phyloP scores from a whole-genome alignment of 2,797 vertebrate species.

The Chanos chanos region DNA sequence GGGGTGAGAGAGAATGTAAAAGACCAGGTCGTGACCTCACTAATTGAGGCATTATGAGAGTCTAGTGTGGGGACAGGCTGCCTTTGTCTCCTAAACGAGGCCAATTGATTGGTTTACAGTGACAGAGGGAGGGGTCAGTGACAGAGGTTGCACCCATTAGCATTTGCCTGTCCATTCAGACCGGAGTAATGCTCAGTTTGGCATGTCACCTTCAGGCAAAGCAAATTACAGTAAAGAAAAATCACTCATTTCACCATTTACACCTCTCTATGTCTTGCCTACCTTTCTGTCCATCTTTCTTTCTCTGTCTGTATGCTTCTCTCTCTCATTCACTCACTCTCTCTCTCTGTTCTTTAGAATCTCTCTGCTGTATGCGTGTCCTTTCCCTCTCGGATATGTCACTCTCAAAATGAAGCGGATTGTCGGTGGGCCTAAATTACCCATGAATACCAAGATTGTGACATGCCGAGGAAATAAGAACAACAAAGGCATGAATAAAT shows the following conservation, averaged over 20 bases:
- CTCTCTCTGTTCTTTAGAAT: neutral
- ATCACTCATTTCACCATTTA: conserved; percentile 26
- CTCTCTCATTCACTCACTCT: neutral
- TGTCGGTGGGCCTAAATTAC: conserved; percentile 44
- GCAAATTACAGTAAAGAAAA: too few species aligned
- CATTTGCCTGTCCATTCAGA: conserved; percentile 53
- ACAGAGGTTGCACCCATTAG: conserved; percentile 19
- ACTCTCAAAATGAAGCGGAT: neutral
- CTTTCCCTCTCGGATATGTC: neutral
- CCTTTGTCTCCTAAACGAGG: neutral
- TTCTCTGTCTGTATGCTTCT: neutral
- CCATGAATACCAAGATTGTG: conserved; percentile 55
- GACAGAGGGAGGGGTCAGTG: conserved; percentile 34
- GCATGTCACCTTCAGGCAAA: conserved; percentile 29
- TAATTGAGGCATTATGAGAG: conserved; percentile 50
- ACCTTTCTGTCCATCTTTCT: neutral
- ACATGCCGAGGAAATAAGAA: conserved; percentile 65
- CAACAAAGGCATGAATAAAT: conserved; percentile 76
- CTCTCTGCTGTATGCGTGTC: neutral
- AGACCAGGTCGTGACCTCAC: conserved; percentile 35
- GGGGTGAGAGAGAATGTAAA: too few species aligned
- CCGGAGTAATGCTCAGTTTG: too few species aligned
- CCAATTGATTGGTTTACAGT: conserved; percentile 18
- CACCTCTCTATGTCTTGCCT: neutral
- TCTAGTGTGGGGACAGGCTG: conserved; percentile 36